A percentile compares a stretch with the other conserved stretches of the same genome.
phyloP scores from a whole-genome alignment of 2,113 vertebrate species.

The Lichenostomus cassidix region DNA sequence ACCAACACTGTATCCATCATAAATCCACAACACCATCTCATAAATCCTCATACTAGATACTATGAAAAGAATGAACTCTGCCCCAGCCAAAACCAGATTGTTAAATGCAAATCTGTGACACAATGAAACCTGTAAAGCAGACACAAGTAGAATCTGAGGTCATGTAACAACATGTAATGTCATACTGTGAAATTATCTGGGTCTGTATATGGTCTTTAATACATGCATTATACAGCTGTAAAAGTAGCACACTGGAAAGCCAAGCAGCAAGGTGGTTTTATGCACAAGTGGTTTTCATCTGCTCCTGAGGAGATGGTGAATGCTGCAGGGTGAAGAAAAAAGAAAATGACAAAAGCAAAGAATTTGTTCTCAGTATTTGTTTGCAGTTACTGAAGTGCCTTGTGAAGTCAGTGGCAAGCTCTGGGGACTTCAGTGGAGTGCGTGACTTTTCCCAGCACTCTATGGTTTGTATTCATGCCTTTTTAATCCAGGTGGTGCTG shows the following conservation, averaged over 20 bases:
- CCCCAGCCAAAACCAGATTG: not conserved
- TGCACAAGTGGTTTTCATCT: not conserved
- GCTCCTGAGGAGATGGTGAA: not conserved
- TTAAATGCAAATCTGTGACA: not conserved
- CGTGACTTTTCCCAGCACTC: not conserved
- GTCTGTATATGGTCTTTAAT: not conserved
- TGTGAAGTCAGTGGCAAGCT: not conserved
- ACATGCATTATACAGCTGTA: fast-evolving
- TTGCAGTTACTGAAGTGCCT: not conserved
- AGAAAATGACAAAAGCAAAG: not conserved
- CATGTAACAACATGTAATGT: fast-evolving
- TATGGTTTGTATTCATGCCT: not conserved
- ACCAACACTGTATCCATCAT: not conserved
- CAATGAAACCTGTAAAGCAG: not conserved
- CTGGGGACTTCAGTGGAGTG: not conserved
- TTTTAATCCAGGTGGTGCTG: not conserved
- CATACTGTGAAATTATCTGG: not conserved
- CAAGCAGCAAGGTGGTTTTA: not conserved
- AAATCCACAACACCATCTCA: not conserved
- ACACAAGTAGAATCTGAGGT: not conserved
- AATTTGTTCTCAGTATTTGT: not conserved
- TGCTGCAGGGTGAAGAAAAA: fast-evolving
- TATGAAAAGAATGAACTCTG: not conserved
- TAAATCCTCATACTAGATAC: not conserved
- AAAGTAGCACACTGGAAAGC: not conserved